Conservation (phyloP, 2,888 invertebrate species). For the Synanthedon vespiformis region DNA sequence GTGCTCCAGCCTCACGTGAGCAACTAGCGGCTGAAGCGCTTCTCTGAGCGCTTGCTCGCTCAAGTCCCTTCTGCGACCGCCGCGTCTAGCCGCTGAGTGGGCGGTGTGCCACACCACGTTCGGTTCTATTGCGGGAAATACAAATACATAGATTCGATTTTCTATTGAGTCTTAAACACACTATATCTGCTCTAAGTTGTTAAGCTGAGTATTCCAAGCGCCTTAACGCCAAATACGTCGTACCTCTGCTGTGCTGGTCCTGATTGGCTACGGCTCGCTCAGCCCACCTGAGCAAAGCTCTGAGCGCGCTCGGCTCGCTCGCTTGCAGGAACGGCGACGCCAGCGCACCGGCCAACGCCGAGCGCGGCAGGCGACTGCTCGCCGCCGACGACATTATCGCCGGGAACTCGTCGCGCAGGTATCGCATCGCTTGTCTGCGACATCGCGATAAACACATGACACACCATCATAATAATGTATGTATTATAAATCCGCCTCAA, state of each 20-base stretch:
- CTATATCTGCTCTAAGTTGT: too few relatives aligned
- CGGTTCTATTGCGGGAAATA: conserved; percentile 73
- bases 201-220: too few relatives aligned
- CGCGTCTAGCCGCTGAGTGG: conserved; percentile 90
- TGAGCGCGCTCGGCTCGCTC: conserved; percentile 88
- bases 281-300: conserved; percentile 66
- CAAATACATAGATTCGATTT: too few relatives aligned
- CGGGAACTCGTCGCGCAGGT: conserved; percentile 92
- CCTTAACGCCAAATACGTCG: too few relatives aligned
- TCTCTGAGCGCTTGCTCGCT: conserved; percentile 89
- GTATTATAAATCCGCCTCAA: too few relatives aligned
- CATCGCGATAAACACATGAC: too few relatives aligned
- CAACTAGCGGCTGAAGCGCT: conserved; percentile 84
- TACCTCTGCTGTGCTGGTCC: background rate
- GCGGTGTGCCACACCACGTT: conserved; percentile 92
- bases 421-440: conserved; percentile 85
- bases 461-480: too few relatives aligned
- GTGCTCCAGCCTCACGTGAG: conserved; percentile 90
- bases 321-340: conserved; percentile 79
- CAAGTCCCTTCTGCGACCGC: conserved; percentile 79
- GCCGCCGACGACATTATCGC: conserved; percentile 79
- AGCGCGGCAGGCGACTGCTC: conserved; percentile 77
- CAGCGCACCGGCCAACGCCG: conserved; percentile 79
- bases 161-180: too few relatives aligned
- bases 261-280: conserved; percentile 9